These are phyloP conservation scores for Drosophila mimica DNA, from an alignment of 2,888 invertebrate genomes.

Conservation along the genomic window DNA sequence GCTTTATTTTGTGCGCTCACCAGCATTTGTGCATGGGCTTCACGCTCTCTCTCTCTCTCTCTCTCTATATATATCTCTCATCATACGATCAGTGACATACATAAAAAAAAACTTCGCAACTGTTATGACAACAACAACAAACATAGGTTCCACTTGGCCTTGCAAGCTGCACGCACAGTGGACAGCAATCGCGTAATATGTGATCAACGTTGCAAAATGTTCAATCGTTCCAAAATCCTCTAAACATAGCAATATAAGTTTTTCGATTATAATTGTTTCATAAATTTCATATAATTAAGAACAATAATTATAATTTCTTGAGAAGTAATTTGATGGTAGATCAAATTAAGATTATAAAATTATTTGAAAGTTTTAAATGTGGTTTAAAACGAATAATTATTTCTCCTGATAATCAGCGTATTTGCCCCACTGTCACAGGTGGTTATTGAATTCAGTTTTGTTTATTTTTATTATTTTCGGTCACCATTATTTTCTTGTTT, in stretches of 20 bases:
- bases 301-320: background rate
- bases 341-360: background rate
- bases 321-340: background rate
- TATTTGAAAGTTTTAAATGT: background rate
- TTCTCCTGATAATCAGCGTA: background rate
- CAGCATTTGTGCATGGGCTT: slow-evolving; percentile 8
- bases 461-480: slow-evolving; percentile 22
- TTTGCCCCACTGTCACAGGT: slow-evolving; percentile 41
- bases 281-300: background rate
- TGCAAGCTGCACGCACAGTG: slow-evolving; percentile 44
- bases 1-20: background rate
- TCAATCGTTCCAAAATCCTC: background rate
- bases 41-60: background rate
- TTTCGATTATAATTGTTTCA: background rate
- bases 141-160: slow-evolving; percentile 30
- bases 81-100: slow-evolving; percentile 12
- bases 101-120: slow-evolving; percentile 30
- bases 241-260: background rate
- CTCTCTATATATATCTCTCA: background rate
- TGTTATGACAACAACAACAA: slow-evolving; percentile 19
- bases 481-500: slow-evolving; percentile 1
- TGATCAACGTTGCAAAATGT: background rate
- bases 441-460: slow-evolving; percentile 29
- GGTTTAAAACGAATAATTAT: background rate
- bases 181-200: slow-evolving; percentile 3